A percentile compares a stretch with the other conserved stretches of the same genome.
phyloP scores from a whole-genome alignment of 2,888 invertebrate genomes.

The Urechis unicinctus region DNA sequence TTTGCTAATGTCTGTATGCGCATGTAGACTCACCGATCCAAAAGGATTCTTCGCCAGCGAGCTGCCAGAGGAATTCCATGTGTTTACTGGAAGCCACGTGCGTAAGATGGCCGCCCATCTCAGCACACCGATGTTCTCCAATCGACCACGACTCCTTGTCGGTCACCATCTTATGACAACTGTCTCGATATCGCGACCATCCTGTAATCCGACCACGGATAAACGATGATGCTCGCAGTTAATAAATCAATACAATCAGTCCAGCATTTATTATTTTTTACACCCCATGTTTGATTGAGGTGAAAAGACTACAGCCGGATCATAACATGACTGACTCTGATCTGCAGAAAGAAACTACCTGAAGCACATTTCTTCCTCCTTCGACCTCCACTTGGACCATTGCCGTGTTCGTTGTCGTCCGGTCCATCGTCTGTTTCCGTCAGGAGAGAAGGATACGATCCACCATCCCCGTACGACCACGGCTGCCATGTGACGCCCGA shows the following conservation, averaged over 20 bases:
- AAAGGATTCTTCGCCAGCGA: constrained; percentile 32
- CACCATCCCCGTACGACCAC: constrained; percentile 15
- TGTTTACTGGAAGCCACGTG: constrained; percentile 35
- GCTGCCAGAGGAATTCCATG: constrained; percentile 32
- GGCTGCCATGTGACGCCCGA: constrained; percentile 37
- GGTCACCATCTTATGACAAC: constrained; percentile 37
- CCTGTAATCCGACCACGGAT: no score
- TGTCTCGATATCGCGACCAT: neutral
- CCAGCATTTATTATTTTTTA: no score
- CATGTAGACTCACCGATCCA: constrained; percentile 39
- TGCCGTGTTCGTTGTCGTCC: constrained; percentile 2
- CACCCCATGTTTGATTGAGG: neutral
- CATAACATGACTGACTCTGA: neutral
- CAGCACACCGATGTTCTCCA: constrained; percentile 34
- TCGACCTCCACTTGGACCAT: neutral
- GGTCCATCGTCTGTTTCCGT: constrained; percentile 11
- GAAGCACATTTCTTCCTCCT: neutral
- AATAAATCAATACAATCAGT: no score
- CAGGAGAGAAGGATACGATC: constrained; percentile 12
- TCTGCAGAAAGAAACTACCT: no score
- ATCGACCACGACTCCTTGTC: constrained; percentile 40
- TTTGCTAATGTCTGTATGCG: neutral
- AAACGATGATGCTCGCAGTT: no score
- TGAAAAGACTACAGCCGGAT: neutral
- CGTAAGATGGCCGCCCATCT: constrained; percentile 34